Percentiles rank a stretch among this genome's conserved stretches.
These are phyloP conservation scores for Drosophila infuscata DNA, from an alignment of 2,888 invertebrate genomes.

Conservation along the genomic window DNA sequence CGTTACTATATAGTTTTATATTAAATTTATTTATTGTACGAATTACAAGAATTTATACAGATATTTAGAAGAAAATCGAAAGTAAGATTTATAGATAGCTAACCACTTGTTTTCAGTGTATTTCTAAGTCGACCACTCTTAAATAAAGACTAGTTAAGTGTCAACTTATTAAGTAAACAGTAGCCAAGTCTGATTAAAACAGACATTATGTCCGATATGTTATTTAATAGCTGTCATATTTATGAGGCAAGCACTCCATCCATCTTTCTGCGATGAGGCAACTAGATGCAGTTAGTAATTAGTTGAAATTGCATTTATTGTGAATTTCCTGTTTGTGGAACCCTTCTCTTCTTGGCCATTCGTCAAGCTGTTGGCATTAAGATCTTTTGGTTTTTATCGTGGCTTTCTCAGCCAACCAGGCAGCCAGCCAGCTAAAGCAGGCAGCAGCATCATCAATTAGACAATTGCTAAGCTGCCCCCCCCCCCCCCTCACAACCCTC, in stretches of 20 bases:
- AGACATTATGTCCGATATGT: background rate
- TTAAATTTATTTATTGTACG: too few species aligned
- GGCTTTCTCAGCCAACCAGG: slow-evolving; percentile 3
- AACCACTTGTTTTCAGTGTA: background rate
- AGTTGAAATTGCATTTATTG: slow-evolving; percentile 19
- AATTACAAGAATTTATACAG: too few species aligned
- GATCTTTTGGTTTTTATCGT: slow-evolving; percentile 16
- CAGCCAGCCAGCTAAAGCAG: slow-evolving; percentile 7
- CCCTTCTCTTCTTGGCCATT: slow-evolving; percentile 23
- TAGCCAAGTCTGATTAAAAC: background rate
- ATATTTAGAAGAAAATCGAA: too few species aligned
- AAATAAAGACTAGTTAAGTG: background rate
- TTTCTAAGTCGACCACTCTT: background rate
- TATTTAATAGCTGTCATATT: background rate
- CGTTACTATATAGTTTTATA: too few species aligned
- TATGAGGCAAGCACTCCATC: background rate
- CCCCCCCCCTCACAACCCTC: background rate
- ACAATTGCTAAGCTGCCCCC: slow-evolving; percentile 52
- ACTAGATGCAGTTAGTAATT: slow-evolving; percentile 9
- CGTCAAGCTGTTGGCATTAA: slow-evolving; percentile 35
- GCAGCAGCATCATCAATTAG: slow-evolving; percentile 64
- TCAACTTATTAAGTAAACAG: background rate
- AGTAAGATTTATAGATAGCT: background rate
- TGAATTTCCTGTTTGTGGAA: slow-evolving; percentile 26
- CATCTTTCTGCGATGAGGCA: background rate